Conservation (phyloP, 2,888 invertebrate genomes). For the Norana najaformis region DNA sequence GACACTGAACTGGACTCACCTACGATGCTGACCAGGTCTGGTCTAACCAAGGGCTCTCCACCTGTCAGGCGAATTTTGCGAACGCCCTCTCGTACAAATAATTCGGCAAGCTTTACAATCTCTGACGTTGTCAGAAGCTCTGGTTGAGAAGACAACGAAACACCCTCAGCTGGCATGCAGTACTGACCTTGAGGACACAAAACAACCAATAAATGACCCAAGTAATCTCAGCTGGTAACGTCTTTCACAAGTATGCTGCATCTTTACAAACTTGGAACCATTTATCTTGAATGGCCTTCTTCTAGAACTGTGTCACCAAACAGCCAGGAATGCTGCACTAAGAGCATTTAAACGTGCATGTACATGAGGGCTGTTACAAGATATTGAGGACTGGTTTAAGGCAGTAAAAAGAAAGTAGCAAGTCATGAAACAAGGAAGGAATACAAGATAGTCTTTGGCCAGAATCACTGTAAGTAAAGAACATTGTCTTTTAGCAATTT, state of each 20-base stretch:
- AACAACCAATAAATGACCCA: constrained; percentile 15
- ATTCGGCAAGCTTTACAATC: constrained; percentile 75
- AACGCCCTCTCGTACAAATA: constrained; percentile 87
- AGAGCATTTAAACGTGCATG: not conserved
- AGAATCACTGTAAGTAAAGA: no score
- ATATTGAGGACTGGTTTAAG: not conserved
- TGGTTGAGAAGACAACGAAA: constrained; percentile 76
- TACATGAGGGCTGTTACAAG: not conserved
- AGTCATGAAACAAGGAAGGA: not conserved
- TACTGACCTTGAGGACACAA: constrained; percentile 76
- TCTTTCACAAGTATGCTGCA: not conserved
- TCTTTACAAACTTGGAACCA: not conserved
- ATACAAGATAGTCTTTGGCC: not conserved
- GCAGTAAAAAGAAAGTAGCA: not conserved
- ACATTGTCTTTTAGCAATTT: not conserved
- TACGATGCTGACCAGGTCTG: constrained; percentile 82
- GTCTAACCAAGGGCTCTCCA: constrained; percentile 90
- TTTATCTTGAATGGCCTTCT: not conserved
- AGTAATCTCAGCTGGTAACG: not conserved
- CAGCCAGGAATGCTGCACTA: not conserved
- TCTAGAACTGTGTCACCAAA: not conserved
- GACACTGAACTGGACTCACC: constrained; percentile 47
- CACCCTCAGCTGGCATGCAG: constrained; percentile 97
- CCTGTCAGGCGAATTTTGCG: constrained; percentile 92
- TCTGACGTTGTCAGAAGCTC: constrained; percentile 80